phyloP scores from a whole-genome alignment of 2,888 invertebrate genomes.

The Eumerus sabulonum region DNA sequence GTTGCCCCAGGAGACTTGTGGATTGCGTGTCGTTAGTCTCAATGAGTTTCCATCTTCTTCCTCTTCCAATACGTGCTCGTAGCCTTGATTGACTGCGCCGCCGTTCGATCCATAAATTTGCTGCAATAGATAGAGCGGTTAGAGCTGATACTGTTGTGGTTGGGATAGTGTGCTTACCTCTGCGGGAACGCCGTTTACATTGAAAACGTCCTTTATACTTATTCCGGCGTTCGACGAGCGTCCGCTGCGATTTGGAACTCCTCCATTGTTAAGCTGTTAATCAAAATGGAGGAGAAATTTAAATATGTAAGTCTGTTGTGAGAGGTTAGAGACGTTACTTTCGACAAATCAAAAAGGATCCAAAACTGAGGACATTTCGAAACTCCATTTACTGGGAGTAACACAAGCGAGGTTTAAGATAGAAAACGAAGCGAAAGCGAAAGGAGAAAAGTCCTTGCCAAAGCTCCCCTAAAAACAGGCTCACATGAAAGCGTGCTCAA shows the following conservation, averaged over 20 bases:
- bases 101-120: constrained; percentile 77
- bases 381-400: too few species aligned
- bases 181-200: constrained; percentile 81
- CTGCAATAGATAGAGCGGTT: constrained; percentile 49
- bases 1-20: constrained; percentile 81
- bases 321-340: too few species aligned
- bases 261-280: constrained; percentile 83
- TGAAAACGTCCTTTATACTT: constrained; percentile 90
- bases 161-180: constrained; percentile 72
- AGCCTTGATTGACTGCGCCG: constrained; percentile 89
- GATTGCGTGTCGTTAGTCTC: constrained; percentile 85
- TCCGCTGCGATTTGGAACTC: constrained; percentile 82
- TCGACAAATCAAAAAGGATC: too few species aligned
- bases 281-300: constrained; percentile 8
- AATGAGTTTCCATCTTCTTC: constrained; percentile 87
- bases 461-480: too few species aligned
- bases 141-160: not conserved
- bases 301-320: too few species aligned
- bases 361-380: too few species aligned
- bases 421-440: too few species aligned
- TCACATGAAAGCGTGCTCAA: too few species aligned
- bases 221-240: constrained; percentile 88
- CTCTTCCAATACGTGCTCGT: constrained; percentile 83
- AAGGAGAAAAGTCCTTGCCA: too few species aligned
- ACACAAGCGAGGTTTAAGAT: too few species aligned